Percentiles rank a stretch among this genome's conserved stretches.
phyloP scores from a whole-genome alignment of 2,113 vertebrate genomes.

The Serilophus lunatus region DNA sequence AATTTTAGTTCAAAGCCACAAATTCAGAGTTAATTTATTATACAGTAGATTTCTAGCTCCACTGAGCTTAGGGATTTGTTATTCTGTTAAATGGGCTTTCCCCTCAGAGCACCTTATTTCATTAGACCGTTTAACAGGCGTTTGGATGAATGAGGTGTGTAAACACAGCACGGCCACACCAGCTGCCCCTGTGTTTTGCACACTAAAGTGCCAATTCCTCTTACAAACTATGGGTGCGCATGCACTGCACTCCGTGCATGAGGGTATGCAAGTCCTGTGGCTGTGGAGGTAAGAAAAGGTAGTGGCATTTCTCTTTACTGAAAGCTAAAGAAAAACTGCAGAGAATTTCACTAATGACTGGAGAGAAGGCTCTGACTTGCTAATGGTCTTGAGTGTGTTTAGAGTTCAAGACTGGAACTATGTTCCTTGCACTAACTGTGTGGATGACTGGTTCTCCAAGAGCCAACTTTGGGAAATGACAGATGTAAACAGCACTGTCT shows the following conservation, averaged over 20 bases:
- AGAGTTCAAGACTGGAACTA: background rate
- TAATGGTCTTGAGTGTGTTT: background rate
- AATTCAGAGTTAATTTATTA: slow-evolving; percentile 36
- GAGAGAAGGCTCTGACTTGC: background rate
- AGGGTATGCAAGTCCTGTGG: background rate
- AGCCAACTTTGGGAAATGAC: background rate
- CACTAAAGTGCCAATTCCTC: background rate
- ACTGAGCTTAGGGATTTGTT: slow-evolving; percentile 35
- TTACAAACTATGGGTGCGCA: background rate
- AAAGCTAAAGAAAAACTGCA: background rate
- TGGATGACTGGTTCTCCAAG: background rate
- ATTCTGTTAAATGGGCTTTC: slow-evolving; percentile 39
- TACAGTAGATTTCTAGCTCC: slow-evolving; percentile 26
- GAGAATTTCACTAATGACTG: background rate
- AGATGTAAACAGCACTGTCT: background rate
- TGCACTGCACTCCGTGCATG: background rate
- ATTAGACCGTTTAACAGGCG: slow-evolving; percentile 15
- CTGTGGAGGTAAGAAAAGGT: background rate
- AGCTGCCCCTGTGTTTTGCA: slow-evolving; percentile 10
- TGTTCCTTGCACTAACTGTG: background rate
- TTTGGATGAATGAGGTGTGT: background rate
- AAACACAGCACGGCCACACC: background rate
- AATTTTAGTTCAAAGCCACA: background rate
- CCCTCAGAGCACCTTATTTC: slow-evolving; percentile 16
- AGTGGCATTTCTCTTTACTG: background rate